Evolutionary conservation across 2,113 vertebrate genomes (phyloP), one percentile per base, ranked within the genome.

Genomic region (Bagarius yarrelli): DNA sequence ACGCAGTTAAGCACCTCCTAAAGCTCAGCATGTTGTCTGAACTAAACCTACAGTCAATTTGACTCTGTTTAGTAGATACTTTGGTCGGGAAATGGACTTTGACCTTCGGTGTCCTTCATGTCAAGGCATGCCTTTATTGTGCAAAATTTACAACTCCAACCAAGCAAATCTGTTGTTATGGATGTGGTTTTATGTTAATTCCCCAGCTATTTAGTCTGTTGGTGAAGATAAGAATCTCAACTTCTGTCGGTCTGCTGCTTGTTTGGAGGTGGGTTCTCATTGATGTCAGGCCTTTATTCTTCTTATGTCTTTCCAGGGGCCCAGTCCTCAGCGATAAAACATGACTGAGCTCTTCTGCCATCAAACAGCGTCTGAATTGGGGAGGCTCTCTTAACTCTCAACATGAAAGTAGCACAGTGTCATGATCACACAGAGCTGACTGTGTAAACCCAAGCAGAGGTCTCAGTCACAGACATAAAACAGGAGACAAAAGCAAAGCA

Each of bases 301-400:
- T 60, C 77, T 13, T 80, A 83, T 72, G 80, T 81, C 85, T 88
- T 86, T 86, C 87, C 90, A 86, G 78, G 85, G 85, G 85, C 78
- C 86, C 87, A 85, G 88, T 86, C 88, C 89, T 81, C 71, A 79
- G 83, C 78, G 88, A 86, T 87, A 84, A 84, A 81, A 79, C 80
- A 84, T 55, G 81, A 87, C 89, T 85, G 83, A 85, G 89, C 78
- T 64, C 87, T 88, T 85, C 81, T 83, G 83, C 90, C 89, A 92
- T 93, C 91, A 93, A 92, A 93, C 90, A 84, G 76, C 76, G 88
- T 88, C 91, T 91, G 91, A 91, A 93, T 90, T 88, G 66, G 44
- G 79, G 80, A 80, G 87, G 84, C 83, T 85, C 84, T 86, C 86
- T 89, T 87, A 89, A 30, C 86, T 89, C 82, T 85, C 61, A 75